A percentile compares a stretch with the other conserved stretches of the same genome.
phyloP scores from a whole-genome alignment of 2,113 vertebrate species.

The Calonectris borealis region DNA sequence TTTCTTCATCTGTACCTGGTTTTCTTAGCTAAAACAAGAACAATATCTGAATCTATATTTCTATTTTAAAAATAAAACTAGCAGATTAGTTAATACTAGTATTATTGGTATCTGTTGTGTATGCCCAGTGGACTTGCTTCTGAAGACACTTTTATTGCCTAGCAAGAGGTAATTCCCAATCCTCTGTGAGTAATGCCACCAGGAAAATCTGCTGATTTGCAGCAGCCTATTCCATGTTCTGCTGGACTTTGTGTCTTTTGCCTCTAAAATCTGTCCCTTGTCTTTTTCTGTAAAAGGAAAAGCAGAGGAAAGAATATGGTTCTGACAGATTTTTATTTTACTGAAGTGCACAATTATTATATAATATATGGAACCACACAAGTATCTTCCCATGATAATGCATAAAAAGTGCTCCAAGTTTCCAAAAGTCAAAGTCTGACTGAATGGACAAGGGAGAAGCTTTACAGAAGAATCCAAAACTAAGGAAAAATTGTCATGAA shows the following conservation, averaged over 20 bases:
- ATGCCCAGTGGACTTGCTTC: background rate
- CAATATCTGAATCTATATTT: background rate
- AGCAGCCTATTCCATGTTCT: background rate
- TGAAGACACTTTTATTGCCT: background rate
- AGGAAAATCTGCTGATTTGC: background rate
- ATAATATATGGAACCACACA: background rate
- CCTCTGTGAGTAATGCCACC: background rate
- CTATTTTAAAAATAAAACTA: background rate
- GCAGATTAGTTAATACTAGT: background rate
- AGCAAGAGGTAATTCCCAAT: background rate
- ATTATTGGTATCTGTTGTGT: background rate
- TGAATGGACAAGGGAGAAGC: background rate
- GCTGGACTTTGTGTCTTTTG: background rate
- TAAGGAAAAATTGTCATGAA: background rate
- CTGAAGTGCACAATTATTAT: background rate
- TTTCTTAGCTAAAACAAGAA: background rate
- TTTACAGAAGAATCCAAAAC: background rate
- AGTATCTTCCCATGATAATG: background rate
- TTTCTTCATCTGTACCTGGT: background rate
- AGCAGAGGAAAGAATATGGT: background rate
- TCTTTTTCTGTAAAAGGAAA: background rate
- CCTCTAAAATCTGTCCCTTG: background rate
- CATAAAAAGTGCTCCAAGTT: background rate
- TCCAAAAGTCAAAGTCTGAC: background rate
- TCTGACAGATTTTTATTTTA: background rate